Evolutionary conservation across 2,797 vertebrate genomes (phyloP), one percentile per base, ranked within the genome.

Genomic region (Erpetoichthys calabaricus): DNA sequence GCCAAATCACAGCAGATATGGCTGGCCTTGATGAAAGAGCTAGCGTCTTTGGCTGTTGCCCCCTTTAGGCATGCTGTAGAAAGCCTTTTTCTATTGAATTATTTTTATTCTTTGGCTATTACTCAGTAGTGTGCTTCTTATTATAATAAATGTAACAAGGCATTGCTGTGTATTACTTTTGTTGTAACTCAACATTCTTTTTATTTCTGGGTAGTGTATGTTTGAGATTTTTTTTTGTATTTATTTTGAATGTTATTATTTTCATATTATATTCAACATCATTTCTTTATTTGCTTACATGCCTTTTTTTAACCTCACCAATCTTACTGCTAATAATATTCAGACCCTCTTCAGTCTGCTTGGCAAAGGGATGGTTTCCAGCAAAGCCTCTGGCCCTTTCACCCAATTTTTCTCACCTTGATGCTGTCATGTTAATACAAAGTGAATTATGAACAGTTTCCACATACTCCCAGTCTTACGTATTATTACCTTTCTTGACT

Each of bases 1-100:
- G 25, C 25, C 25, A 25, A 25, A 25, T 25, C 25, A 25, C 2
- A 25, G 25, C 25, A 25, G 25, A 25, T 25, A 25, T 25, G 25
- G 25, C 25, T 49, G 47, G 4, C 5, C 4, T 52, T 8, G n/a
- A 50, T 8, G 59, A 64, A 81, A 83, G 80, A 81, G 80, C 85
- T 85, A 74, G 80, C 80, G 80, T 79, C 81, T 83, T 80, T 78
- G 70, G 75, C 77, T 69, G 42, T 70, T 72, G 80, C 74, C 72
- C 71, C 41, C 71, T 71, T 62, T 57, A 62, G 65, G 79, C 81
- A 79, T 79, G 73, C 63, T 68, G 73, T 57, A 45, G 9, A 6
- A 52, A 51, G 58, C 63, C 60, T 56, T 65, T 3, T 52, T 57
- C 62, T 70, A 4, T n/a, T 65, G 67, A 57, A 47, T 65, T 58